Percentiles rank a stretch among this genome's conserved stretches.
Conservation (phyloP, 2,113 vertebrate species). For the Speoplatyrhinus poulsoni region DNA sequence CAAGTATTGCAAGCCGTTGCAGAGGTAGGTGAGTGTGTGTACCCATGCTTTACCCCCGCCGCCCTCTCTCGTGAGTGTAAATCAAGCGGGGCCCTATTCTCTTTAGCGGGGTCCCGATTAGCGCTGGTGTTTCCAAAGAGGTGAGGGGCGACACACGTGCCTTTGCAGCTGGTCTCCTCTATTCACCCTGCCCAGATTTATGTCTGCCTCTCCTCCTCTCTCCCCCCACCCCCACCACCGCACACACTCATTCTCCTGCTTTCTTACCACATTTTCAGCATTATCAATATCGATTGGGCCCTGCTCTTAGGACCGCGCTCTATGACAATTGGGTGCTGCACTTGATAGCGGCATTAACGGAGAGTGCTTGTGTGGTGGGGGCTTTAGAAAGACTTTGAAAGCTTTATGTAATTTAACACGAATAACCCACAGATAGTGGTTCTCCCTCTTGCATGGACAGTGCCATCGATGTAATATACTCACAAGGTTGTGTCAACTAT, state of each 20-base stretch:
- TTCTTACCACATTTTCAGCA: slow-evolving; percentile 87
- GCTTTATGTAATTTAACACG: slow-evolving; percentile 96
- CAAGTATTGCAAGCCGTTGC: too few relatives aligned
- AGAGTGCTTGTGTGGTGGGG: slow-evolving; percentile 53
- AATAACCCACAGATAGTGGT: slow-evolving; percentile 88
- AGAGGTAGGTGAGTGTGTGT: not conserved
- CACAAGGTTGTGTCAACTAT: slow-evolving; percentile 41
- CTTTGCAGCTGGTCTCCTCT: slow-evolving; percentile 82
- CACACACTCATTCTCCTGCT: slow-evolving; percentile 40
- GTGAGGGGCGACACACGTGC: slow-evolving; percentile 75
- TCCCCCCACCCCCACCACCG: not conserved
- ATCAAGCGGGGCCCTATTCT: slow-evolving; percentile 78
- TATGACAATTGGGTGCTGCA: slow-evolving; percentile 91
- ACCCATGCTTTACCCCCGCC: slow-evolving; percentile 12
- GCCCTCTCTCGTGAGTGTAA: slow-evolving; percentile 74
- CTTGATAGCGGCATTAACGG: slow-evolving; percentile 88
- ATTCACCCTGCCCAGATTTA: slow-evolving; percentile 86
- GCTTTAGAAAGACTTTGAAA: slow-evolving; percentile 75
- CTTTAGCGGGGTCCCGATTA: slow-evolving; percentile 80
- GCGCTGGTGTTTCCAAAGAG: slow-evolving; percentile 85
- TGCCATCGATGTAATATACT: slow-evolving; percentile 44
- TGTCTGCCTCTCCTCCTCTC: slow-evolving; percentile 68
- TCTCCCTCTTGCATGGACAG: slow-evolving; percentile 46
- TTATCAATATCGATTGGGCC: slow-evolving; percentile 92
- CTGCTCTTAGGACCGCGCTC: slow-evolving; percentile 85